Conservation (phyloP, 2,888 invertebrate genomes). For the Leptinotarsa juncta region DNA sequence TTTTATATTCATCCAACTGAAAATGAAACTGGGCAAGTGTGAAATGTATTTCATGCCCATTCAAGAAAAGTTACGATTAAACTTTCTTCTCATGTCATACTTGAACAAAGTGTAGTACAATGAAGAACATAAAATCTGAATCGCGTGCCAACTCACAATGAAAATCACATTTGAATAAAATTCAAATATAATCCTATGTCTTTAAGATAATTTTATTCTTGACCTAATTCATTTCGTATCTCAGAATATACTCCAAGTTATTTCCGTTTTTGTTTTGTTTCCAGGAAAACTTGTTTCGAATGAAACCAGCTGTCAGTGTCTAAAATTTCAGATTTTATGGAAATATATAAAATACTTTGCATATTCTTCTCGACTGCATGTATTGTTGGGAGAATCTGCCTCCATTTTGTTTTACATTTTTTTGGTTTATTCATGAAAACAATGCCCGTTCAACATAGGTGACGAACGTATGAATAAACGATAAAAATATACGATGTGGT, state of each 20-base stretch:
- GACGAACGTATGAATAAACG: conserved; percentile 9
- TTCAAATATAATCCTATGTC: conserved; percentile 19
- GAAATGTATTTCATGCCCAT: not conserved
- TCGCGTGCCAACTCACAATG: conserved; percentile 27
- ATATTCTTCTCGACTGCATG: conserved; percentile 21
- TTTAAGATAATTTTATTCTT: conserved; percentile 21
- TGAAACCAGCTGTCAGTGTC: conserved; percentile 17
- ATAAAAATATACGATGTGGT: not conserved
- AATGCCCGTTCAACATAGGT: conserved; percentile 6
- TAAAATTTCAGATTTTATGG: conserved; percentile 17
- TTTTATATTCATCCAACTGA: too few species aligned
- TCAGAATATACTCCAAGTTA: conserved; percentile 24
- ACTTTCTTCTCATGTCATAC: not conserved
- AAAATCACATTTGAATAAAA: conserved; percentile 15
- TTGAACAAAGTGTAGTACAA: conserved; percentile 10
- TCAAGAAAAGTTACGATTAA: not conserved
- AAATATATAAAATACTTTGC: conserved; percentile 22
- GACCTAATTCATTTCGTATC: conserved; percentile 22
- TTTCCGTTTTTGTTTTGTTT: conserved; percentile 16
- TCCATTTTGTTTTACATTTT: conserved; percentile 1
- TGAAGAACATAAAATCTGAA: conserved; percentile 7
- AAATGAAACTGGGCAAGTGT: too few species aligned
- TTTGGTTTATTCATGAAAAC: not conserved
- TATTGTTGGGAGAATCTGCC: conserved; percentile 12
- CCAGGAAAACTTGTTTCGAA: conserved; percentile 17